Base-by-base conservation (phyloP, 2,113 vertebrate species). In the Microtus oregoni region DNA sequence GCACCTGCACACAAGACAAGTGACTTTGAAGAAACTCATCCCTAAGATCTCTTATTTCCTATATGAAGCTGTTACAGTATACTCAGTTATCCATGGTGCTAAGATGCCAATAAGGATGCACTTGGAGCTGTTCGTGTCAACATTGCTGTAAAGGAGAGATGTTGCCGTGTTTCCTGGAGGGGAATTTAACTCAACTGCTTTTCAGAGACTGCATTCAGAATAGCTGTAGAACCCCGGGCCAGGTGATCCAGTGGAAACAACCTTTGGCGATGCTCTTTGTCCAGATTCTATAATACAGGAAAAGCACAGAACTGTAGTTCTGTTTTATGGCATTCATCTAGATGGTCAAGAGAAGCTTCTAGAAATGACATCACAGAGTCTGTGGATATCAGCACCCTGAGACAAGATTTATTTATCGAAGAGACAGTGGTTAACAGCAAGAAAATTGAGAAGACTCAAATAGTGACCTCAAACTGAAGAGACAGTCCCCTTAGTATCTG, bases 331-430 rank as follows among this genome's bases (percentile, higher is more conserved):
- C 26, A 78, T 4, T 47, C 58, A 44, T 12, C 28, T 47, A n/a
- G 61, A 55, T 22, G 41, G 55, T 92, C 1, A 44, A 32, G 38
- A 82, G 17, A 88, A 77, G 28, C 28, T 95, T 85, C 55, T 86
- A 58, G 82, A 79, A 95, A 89, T 63, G 68, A 75, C 4, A 19
- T 61, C 8, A 47, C 1, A 65, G 63, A 95, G 50, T 85, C 73
- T 20, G 20, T 19, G n/a, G 47, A n/a, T 35, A 73, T 50, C 26
- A 68, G 47, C 4, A 73, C 75, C n/a, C 47, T 3, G 7, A 68
- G 44, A 78, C 22, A 87, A 89, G 86, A 67, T 90, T 65, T 92
- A 78, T 41, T 96, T 63, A 75, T 55, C 17, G 76, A 65, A 67
- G 63, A n/a, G n/a, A 58, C 13, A 75, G 78, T 81, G 65, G 32